Conservation (phyloP, 2,113 vertebrate genomes). For the Dipodomys ordii region DNA sequence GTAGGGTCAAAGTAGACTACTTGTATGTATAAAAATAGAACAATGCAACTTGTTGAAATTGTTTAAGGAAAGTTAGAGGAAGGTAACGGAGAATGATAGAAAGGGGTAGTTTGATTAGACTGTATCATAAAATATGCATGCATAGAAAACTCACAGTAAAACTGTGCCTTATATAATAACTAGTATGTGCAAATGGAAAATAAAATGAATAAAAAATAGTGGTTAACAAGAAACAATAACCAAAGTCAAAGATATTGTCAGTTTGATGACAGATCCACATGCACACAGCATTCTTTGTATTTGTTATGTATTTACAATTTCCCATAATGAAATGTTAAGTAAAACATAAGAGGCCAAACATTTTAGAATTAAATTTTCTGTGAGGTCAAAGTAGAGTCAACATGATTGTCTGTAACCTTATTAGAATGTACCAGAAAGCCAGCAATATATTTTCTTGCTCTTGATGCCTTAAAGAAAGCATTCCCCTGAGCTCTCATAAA, state of each 20-base stretch:
- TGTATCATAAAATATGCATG: too few relatives aligned
- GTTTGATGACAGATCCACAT: background rate
- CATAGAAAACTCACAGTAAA: too few relatives aligned
- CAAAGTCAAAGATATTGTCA: background rate
- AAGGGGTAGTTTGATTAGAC: too few relatives aligned
- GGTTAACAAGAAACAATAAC: background rate
- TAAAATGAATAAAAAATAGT: background rate
- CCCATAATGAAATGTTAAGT: background rate
- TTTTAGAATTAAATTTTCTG: constrained; percentile 23
- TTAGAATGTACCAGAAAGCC: background rate
- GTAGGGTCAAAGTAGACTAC: too few relatives aligned
- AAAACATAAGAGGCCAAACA: background rate
- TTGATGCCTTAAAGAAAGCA: constrained; percentile 1
- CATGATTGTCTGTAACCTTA: constrained; percentile 1
- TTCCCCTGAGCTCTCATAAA: background rate
- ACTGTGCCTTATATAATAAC: too few relatives aligned
- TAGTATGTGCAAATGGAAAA: background rate
- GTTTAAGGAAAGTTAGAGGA: too few relatives aligned
- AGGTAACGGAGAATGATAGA: too few relatives aligned
- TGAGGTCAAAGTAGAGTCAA: background rate
- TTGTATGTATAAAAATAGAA: too few relatives aligned
- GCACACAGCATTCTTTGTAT: background rate
- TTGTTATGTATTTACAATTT: background rate
- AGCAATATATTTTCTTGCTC: background rate
- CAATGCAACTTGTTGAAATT: too few relatives aligned